Evolutionary conservation across 2,888 invertebrate genomes (phyloP), one percentile per base, ranked within the genome.

Genomic region (Ormyrus rosae): DNA sequence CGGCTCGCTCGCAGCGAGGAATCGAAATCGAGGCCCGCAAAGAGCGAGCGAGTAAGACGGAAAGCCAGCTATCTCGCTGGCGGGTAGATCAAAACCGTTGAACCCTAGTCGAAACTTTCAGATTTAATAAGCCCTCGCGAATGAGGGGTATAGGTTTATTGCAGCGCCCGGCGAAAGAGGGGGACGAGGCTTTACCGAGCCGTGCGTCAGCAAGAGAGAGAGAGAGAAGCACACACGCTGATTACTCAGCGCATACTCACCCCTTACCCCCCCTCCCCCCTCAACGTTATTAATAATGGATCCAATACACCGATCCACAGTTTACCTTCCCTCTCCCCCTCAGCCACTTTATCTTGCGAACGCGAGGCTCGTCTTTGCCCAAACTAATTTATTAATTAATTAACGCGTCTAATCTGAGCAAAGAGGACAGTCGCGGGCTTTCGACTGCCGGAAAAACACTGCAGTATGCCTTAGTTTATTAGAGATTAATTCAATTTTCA

Each of bases 311-410:
- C 67, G 68, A 79, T 74, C 73, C 69, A 55, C 74, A 69, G 67
- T 74, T 74, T 74, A 67, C 82, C 82, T 82, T 79, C 81, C 61
- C 67, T 53, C 11, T 65, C 34, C 34, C 6, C 53, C 64, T 55
- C 64, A 48, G 60, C 68, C 65, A 61, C 75, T 75, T 68, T 68
- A 75, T 75, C 75, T 67, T 51, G 11, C 45, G 63, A 10, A 34
- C 13, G 60, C 56, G 34, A 48, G 11, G 34, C 50, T 34, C 70
- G 60, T 75, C 74, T 80, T 74, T 58, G 51, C 70, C 70, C 79
- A 83, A 86, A 86, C 86, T 85, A 86, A 85, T 86, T 85, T 83
- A 85, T 85, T 85, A 84, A 86, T 86, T 85, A 85, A 86, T 86
- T 84, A 86, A 84, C 83, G 84, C 83, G 76, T 83, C 80, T 71